Base-by-base conservation (phyloP, 2,797 vertebrate genomes). In the Gobio occitaniae region DNA sequence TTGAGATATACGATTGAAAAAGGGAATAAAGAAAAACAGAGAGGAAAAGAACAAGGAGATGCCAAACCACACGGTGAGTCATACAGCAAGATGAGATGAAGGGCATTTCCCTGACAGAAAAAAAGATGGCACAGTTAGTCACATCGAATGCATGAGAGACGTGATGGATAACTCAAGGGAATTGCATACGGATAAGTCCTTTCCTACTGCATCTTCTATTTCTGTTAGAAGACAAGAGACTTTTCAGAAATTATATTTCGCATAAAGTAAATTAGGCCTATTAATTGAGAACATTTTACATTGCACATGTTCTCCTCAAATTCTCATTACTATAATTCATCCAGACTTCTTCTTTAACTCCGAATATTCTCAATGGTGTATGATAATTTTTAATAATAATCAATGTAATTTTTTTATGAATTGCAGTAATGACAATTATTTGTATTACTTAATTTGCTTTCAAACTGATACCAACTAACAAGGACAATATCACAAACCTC, bases 11-110 rank as follows among this genome's bases (percentile, higher is more conserved):
- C 72, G 21, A 84, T 77, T 80, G 44, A 36, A 41, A 41, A 78
- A 54, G 36, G 29, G 38, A 86, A 89, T 92, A 87, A 69, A 89
- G 92, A 94, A 93, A 94, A 92, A 93, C 92, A 90, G 88, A 91
- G 90, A 88, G 90, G 91, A 91, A 93, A 91, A 91, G 89, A 92
- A 89, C 89, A 32, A 82, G 83, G 52, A 19, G 66, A 86, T 56
- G 91, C 66, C 71, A 44, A 91, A 79, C 91, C 91, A 90, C 89
- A 89, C 90, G 91, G 92, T 92, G 88, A 91, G 47, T 77, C 48
- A 29, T 54, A 82, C 61, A 68, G 48, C 16, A 74, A 21, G 56
- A 59, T n/a, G 56, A 59, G 56, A 77, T 66, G 59, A 83, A 41
- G 61, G 72, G 38, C 52, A 47, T 82, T 47, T 82, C 80, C 68